A percentile compares a stretch with the other conserved stretches of the same genome.
Conservation (phyloP, 2,888 invertebrate species). For the Papilio protenor region DNA sequence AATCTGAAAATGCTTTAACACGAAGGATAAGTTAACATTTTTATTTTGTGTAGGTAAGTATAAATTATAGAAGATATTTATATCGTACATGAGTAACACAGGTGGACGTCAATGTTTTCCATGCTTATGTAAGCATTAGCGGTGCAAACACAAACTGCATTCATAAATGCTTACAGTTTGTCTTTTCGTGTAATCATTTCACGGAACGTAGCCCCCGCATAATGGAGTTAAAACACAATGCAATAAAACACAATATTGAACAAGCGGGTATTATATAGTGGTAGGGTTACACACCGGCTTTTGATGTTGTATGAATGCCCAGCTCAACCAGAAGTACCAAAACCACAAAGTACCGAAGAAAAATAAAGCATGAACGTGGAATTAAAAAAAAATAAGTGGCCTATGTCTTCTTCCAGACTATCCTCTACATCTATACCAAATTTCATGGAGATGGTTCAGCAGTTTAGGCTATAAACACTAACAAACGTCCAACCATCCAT, state of each 20-base stretch:
- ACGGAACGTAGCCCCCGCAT: slow-evolving; percentile 15
- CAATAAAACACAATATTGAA: slow-evolving; percentile 28
- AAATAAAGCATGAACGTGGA: neutral
- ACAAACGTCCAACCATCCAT: no score
- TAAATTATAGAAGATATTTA: neutral
- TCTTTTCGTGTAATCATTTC: slow-evolving; percentile 27
- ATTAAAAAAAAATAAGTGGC: no score
- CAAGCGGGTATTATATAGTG: slow-evolving; percentile 10
- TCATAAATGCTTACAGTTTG: slow-evolving; percentile 28
- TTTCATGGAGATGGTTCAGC: no score
- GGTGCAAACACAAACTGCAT: slow-evolving; percentile 22
- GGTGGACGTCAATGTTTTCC: slow-evolving; percentile 18
- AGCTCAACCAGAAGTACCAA: slow-evolving; percentile 3
- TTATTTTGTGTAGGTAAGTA: neutral
- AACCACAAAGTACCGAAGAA: neutral
- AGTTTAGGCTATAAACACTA: no score
- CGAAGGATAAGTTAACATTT: no score
- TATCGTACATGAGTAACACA: slow-evolving; percentile 1
- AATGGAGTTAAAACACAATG: slow-evolving; percentile 23
- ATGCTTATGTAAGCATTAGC: slow-evolving; percentile 15
- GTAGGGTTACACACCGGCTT: slow-evolving; percentile 13
- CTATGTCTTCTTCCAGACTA: no score
- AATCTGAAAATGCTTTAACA: neutral
- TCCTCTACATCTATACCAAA: no score
- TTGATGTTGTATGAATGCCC: neutral